Percentiles rank a stretch among this genome's conserved stretches.
These are phyloP conservation scores for Silurus asotus DNA, from an alignment of 2,113 vertebrate genomes.

Conservation along the genomic window DNA sequence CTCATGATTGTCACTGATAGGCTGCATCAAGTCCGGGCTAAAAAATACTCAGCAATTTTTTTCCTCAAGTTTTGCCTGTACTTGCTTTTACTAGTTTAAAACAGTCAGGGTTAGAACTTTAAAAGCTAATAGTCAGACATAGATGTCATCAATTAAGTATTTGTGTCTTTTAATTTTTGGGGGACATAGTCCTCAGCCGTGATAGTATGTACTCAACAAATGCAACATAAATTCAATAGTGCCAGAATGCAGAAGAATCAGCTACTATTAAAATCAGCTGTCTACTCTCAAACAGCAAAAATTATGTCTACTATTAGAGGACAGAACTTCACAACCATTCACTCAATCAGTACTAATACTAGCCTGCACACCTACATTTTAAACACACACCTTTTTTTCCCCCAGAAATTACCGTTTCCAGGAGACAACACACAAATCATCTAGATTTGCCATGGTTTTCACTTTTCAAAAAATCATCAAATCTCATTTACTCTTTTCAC, in stretches of 20 bases:
- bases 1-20: background rate
- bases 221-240: background rate
- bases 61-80: background rate
- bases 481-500: slow-evolving; percentile 47
- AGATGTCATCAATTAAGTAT: background rate
- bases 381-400: slow-evolving; percentile 19
- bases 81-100: background rate
- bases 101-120: background rate
- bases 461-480: slow-evolving; percentile 35
- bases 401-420: slow-evolving; percentile 31
- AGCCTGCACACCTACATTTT: slow-evolving; percentile 37
- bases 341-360: slow-evolving; percentile 39
- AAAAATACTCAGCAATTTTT: background rate
- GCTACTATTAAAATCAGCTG: background rate
- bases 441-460: slow-evolving; percentile 39
- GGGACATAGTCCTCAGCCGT: background rate
- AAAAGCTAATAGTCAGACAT: background rate
- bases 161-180: background rate
- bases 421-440: slow-evolving; percentile 45
- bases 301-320: background rate
- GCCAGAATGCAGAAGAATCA: slow-evolving; percentile 14
- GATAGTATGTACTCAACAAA: background rate
- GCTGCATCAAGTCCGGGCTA: background rate
- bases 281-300: background rate
- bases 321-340: slow-evolving; percentile 9